These are phyloP conservation scores for Azorinus chamasolen DNA, from an alignment of 2,888 invertebrate genomes.

Conservation along the genomic window DNA sequence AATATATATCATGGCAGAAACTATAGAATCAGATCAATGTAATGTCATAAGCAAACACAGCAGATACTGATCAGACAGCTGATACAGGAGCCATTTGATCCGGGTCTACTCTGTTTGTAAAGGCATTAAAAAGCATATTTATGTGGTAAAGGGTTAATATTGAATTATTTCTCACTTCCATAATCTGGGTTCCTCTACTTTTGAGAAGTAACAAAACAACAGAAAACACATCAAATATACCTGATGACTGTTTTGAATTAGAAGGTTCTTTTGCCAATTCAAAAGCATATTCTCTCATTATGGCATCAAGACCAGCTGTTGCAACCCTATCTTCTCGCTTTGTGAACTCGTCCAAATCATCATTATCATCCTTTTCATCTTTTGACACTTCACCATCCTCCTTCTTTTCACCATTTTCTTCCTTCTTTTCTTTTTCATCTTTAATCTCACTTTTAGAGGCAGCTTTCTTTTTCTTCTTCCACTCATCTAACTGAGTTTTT, in stretches of 20 bases:
- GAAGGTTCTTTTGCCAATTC: conserved; percentile 82
- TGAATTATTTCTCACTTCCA: too few relatives aligned
- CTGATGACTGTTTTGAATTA: conserved; percentile 14
- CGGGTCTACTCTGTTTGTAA: too few relatives aligned
- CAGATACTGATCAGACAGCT: too few relatives aligned
- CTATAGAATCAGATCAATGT: too few relatives aligned
- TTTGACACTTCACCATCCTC: conserved; percentile 66
- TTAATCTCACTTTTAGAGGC: conserved; percentile 67
- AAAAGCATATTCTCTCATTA: conserved; percentile 92
- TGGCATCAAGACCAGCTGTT: conserved; percentile 92
- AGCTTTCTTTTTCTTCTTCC: conserved; percentile 88
- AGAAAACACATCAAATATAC: too few relatives aligned
- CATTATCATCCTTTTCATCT: conserved; percentile 67
- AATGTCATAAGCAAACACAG: too few relatives aligned
- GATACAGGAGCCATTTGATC: too few relatives aligned
- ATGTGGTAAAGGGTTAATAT: too few relatives aligned
- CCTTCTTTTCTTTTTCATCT: conserved; percentile 74
- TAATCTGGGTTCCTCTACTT: too few relatives aligned
- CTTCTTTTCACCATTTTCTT: conserved; percentile 74
- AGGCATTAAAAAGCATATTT: too few relatives aligned
- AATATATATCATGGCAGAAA: too few relatives aligned
- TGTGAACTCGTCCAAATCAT: conserved; percentile 88
- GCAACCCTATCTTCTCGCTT: conserved; percentile 91
- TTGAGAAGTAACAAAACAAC: too few relatives aligned
- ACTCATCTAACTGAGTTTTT: conserved; percentile 96